Percentiles rank a stretch among this genome's conserved stretches.
These are phyloP conservation scores for Drosophila helvetica DNA, from an alignment of 2,888 invertebrate genomes.

Conservation along the genomic window DNA sequence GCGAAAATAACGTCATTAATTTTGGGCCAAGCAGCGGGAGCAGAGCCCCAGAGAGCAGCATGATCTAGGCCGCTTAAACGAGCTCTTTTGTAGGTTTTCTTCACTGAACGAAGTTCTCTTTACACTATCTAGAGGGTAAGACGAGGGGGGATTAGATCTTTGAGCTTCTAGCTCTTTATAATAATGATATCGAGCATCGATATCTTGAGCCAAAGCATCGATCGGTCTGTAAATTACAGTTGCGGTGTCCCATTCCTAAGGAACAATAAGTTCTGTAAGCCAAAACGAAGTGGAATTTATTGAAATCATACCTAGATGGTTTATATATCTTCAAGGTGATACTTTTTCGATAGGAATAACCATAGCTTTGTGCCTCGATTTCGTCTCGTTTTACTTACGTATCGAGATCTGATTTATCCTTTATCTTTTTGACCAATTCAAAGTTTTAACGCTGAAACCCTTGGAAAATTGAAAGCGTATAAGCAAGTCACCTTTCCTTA, in stretches of 20 bases:
- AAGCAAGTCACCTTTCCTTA: neutral
- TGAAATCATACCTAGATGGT: too few relatives aligned
- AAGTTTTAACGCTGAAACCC: too few relatives aligned
- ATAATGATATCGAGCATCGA: neutral
- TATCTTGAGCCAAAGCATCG: neutral
- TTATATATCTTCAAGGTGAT: too few relatives aligned
- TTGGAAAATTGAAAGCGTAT: neutral
- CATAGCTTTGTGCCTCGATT: too few relatives aligned
- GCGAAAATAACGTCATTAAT: conserved; percentile 78
- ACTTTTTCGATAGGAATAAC: too few relatives aligned
- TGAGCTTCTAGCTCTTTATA: neutral
- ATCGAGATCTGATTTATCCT: neutral
- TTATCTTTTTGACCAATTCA: neutral
- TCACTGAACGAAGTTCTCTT: neutral
- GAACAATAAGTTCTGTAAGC: too few relatives aligned
- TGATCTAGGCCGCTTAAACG: conserved; percentile 16
- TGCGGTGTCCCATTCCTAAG: neutral
- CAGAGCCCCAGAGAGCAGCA: conserved; percentile 2
- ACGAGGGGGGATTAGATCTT: too few relatives aligned
- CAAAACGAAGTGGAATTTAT: too few relatives aligned
- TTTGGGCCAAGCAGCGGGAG: conserved; percentile 13
- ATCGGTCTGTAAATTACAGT: neutral
- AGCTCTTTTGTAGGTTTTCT: too few relatives aligned
- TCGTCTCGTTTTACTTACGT: too few relatives aligned
- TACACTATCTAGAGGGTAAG: neutral